A percentile compares a stretch with the other conserved stretches of the same genome.
These are phyloP conservation scores for Neodiprion pinetum DNA, from an alignment of 1,140 invertebrate species.

Conservation along the genomic window DNA sequence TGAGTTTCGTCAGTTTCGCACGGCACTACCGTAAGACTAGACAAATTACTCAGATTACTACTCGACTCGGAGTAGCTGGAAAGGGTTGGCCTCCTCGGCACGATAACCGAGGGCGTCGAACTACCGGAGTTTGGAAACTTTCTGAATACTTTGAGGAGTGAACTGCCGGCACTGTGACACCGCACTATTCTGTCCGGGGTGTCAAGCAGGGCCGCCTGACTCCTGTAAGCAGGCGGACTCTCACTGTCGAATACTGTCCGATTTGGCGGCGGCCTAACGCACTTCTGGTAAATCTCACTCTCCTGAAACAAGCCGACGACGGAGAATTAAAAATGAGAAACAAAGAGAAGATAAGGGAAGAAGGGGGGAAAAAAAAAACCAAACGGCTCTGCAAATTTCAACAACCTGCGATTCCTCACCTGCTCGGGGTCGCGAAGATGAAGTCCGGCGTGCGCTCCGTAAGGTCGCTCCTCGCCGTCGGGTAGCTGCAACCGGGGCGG, in stretches of 20 bases:
- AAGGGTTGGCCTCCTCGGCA: conserved; percentile 43
- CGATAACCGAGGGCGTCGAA: conserved; percentile 37
- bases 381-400: not conserved
- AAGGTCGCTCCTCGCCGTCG: conserved; percentile 75
- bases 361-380: conserved; percentile 3
- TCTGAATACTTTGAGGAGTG: conserved; percentile 46
- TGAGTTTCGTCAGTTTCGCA: conserved; percentile 56
- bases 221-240: conserved; percentile 71
- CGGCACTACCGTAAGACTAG: conserved; percentile 55
- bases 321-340: too few species aligned
- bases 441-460: conserved; percentile 66
- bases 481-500: conserved; percentile 73
- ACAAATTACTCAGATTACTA: conserved; percentile 56
- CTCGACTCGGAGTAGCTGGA: conserved; percentile 57
- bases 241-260: conserved; percentile 74
- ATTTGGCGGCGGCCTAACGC: conserved; percentile 75
- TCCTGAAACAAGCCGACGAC: conserved; percentile 58
- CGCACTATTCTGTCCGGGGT: conserved; percentile 51
- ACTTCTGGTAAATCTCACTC: conserved; percentile 73
- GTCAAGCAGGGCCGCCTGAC: conserved; percentile 62
- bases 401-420: conserved; percentile 50
- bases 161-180: conserved; percentile 56
- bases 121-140: conserved; percentile 41
- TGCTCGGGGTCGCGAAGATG: conserved; percentile 71
- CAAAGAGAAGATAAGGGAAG: not conserved